Base-by-base conservation (phyloP, 2,113 vertebrate genomes). In the Manacus vitellinus region DNA sequence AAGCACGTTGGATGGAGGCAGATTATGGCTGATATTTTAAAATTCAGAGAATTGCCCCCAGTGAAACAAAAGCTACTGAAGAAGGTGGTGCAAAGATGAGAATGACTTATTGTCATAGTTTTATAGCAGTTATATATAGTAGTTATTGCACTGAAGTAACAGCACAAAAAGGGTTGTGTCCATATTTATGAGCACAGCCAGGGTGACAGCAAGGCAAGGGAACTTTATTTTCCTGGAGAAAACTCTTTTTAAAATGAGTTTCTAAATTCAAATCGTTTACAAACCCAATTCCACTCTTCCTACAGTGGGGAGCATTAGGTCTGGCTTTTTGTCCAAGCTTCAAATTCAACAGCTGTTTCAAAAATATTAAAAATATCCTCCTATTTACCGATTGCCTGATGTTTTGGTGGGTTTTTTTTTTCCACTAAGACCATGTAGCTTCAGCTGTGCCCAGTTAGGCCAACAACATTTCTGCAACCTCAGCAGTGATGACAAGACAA, bases 381-480 rank as follows among this genome's bases (percentile, higher is more conserved):
- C 12, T 3, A 3, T 54, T 88, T 77, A 47, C 16, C 61, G n/a
- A 3, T 47, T 77, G 18, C 8, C 24, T 63, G 49, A 27, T 8
- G 12, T 30, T 61, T 59, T 75, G 2, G 35, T 33, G 1, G 1
- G 0, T 2, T 5, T 72, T 68, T 75, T 27, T 51, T 43, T 16
- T 8, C 8, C 8, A 0, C 51, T 63, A 39, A 59, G 59, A 43
- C 25, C 9, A 0, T 0, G 1, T 37, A 76, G n/a, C 52, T 68
- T 58, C 73, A 82, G 35, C 71, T 62, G 23, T 24, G 61, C n/a
- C 25, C 39, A 84, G 4, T 46, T 21, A 81, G 43, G 43, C n/a
- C n/a, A n/a, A 31, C 43, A 44, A 59, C 17, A 24, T 56, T 68
- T 15, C 65, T 51, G 33, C 61, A 55, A 30, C 37, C 25, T 73